Percentiles rank a stretch among this genome's conserved stretches.
These are phyloP conservation scores for Bombus sylvicola DNA, from an alignment of 1,140 invertebrate species.

Conservation along the genomic window DNA sequence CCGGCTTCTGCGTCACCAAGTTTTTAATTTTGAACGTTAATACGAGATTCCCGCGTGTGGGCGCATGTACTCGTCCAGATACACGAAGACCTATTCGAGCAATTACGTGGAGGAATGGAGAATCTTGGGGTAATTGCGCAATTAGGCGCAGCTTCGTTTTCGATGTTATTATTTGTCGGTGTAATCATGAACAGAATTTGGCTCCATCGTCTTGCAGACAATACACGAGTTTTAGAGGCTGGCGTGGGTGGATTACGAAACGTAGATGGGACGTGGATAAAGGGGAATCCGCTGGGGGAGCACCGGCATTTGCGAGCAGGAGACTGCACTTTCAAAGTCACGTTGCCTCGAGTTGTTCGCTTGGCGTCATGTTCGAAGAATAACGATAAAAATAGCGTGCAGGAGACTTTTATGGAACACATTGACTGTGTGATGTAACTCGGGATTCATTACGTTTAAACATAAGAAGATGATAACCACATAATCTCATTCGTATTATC, in stretches of 20 bases:
- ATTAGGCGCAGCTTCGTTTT: neutral
- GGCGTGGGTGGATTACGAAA: slow-evolving; percentile 7
- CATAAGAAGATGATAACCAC: neutral
- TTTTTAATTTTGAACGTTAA: slow-evolving; percentile 22
- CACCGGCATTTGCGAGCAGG: neutral
- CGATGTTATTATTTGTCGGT: neutral
- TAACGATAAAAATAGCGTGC: neutral
- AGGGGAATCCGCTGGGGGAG: neutral
- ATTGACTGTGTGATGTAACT: neutral
- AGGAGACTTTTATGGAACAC: neutral
- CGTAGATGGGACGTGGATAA: neutral
- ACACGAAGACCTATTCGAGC: neutral
- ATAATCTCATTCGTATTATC: neutral
- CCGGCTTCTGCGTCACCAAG: neutral
- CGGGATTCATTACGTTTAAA: neutral
- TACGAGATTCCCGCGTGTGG: neutral
- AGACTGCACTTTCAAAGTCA: slow-evolving; percentile 1
- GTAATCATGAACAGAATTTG: neutral
- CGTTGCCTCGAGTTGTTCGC: neutral
- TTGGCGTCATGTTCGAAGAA: neutral
- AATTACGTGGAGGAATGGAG: neutral
- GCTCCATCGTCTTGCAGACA: neutral
- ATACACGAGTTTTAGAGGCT: neutral
- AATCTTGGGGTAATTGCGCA: slow-evolving; percentile 10
- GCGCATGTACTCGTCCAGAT: neutral